Evolutionary conservation across 1,140 invertebrate species (phyloP).

Genomic region (Carcinoscorpius rotundicauda): DNA sequence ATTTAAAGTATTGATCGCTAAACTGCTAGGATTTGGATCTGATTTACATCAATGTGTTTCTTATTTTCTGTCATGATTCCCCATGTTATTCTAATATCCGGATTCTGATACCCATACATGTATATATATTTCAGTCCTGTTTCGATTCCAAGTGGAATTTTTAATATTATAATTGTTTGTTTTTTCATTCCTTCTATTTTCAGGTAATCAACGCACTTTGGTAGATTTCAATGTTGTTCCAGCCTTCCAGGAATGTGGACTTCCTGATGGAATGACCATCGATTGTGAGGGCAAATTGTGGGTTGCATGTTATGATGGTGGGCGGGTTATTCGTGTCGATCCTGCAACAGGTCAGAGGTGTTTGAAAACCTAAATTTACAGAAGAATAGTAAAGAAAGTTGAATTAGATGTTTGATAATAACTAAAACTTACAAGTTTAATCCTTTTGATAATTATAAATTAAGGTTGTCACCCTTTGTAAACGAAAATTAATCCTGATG

Average conservation of each 20-base stretch:
- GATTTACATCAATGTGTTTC: background rate
- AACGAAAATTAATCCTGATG: no score
- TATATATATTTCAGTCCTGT: no score
- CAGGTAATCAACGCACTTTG: conserved; percentile 35
- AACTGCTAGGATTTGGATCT: conserved; percentile 26
- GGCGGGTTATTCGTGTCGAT: conserved; percentile 31
- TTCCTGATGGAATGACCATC: conserved; percentile 62
- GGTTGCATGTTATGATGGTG: conserved; percentile 51
- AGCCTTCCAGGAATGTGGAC: conserved; percentile 36
- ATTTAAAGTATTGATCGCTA: conserved; percentile 47
- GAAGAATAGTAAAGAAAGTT: no score
- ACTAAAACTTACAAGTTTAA: no score
- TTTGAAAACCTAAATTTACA: no score
- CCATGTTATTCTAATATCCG: conserved; percentile 19
- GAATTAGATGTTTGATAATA: no score
- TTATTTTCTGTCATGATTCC: conserved; percentile 35
- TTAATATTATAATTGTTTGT: no score
- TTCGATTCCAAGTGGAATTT: no score
- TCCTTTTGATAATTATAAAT: no score
- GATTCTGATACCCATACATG: no score
- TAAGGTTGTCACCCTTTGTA: no score
- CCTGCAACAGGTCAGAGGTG: conserved; percentile 25
- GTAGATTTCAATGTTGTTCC: conserved; percentile 33
- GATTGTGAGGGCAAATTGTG: conserved; percentile 57
- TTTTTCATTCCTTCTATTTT: background rate